Percentiles rank a stretch among this genome's conserved stretches.
phyloP scores from a whole-genome alignment of 2,888 invertebrate species.

The Dryadula phaetusa region DNA sequence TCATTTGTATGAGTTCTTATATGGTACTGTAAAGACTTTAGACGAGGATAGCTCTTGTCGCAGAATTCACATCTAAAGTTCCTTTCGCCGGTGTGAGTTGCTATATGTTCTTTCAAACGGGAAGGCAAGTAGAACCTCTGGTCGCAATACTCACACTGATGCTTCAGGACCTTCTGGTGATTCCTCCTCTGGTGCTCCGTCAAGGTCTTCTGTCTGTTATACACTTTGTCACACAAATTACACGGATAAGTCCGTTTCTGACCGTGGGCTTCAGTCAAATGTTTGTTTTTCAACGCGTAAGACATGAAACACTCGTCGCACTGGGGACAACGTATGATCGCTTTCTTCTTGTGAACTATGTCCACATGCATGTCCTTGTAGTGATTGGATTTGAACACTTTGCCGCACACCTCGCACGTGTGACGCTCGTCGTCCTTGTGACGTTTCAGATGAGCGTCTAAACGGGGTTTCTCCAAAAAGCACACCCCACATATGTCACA shows the following conservation, averaged over 20 bases:
- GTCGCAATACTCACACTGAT: slow-evolving; percentile 83
- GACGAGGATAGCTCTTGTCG: slow-evolving; percentile 84
- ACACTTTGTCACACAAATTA: slow-evolving; percentile 76
- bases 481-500: slow-evolving; percentile 77
- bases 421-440: slow-evolving; percentile 80
- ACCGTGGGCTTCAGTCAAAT: slow-evolving; percentile 74
- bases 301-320: slow-evolving; percentile 80
- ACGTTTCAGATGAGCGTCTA: slow-evolving; percentile 76
- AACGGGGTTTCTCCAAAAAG: slow-evolving; percentile 76
- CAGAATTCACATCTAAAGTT: slow-evolving; percentile 85
- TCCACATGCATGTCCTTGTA: slow-evolving; percentile 79
- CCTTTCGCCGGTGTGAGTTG: slow-evolving; percentile 81
- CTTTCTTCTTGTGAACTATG: slow-evolving; percentile 76
- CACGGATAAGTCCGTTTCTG: slow-evolving; percentile 76
- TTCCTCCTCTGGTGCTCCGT: slow-evolving; percentile 75
- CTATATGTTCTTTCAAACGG: slow-evolving; percentile 78
- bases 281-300: slow-evolving; percentile 73
- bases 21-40: slow-evolving; percentile 85
- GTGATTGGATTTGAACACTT: slow-evolving; percentile 75
- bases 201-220: slow-evolving; percentile 73
- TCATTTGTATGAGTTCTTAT: slow-evolving; percentile 85
- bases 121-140: slow-evolving; percentile 80
- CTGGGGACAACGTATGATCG: slow-evolving; percentile 71
- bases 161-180: slow-evolving; percentile 76
- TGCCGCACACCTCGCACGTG: slow-evolving; percentile 80